Base-by-base conservation (phyloP, 2,888 invertebrate genomes). In the Monochamus alternatus region DNA sequence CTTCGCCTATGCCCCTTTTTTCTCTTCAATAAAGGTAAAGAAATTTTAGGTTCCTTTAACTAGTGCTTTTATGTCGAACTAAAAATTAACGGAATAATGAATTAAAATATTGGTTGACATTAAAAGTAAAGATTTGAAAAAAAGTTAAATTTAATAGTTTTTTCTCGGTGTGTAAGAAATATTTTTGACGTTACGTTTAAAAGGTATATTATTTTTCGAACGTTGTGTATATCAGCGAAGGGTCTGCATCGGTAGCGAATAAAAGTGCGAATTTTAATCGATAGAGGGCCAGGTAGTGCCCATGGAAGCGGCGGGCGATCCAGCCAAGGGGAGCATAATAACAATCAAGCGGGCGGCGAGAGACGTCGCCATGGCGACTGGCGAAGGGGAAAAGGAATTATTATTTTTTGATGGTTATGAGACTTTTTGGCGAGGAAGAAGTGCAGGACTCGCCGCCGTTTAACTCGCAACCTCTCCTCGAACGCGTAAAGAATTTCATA, bases 341-440 rank as follows among this genome's bases (percentile, higher is more conserved):
- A 82, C 83, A 81, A 80, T 81, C 79, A 75, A 68, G 77, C 78
- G 75, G 75, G 73, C 76, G 74, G 72, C 79, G 70, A 75, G 74
- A 76, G 77, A 75, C 81, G 86, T 86, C 76, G 77, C 83, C 84
- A 82, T 82, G 83, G 81, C 82, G 80, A 87, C 86, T 77, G 76
- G 74, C 78, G 83, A 82, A 81, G 84, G 85, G 85, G 87, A 86
- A 85, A 84, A 82, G 81, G 84, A 87, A 86, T 87, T 87, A 87
- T 88, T 87, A 87, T 87, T 86, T 87, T 88, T 87, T 87, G 87
- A 87, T 87, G 87, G 87, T 87, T 87, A 87, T 87, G 87, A 87
- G 86, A 84, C 82, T 86, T 87, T 86, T 84, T 82, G 38, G 79
- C 79, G 75, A 75, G 76, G 81, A 80, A 81, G 82, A 80, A 84